Conservation (phyloP, 1,140 invertebrate species). For the Dufourea novaeangliae region DNA sequence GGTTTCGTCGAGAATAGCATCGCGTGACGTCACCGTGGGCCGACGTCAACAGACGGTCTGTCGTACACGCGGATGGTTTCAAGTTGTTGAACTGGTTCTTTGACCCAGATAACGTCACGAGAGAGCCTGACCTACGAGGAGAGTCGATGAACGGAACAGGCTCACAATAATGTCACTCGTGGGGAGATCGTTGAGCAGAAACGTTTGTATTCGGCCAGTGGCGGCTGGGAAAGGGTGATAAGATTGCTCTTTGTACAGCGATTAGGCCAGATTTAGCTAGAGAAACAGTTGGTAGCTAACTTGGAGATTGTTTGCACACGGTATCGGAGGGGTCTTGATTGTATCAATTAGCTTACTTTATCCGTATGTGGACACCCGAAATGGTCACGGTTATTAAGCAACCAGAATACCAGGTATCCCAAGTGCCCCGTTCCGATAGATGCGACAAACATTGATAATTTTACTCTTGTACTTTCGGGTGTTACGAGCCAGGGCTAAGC, state of each 20-base stretch:
- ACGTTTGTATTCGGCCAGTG: neutral
- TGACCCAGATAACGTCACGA: conserved; percentile 73
- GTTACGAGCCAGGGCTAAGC: too few species aligned
- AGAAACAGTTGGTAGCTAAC: neutral
- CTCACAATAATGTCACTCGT: conserved; percentile 17
- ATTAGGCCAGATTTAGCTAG: neutral
- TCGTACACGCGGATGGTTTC: conserved; percentile 72
- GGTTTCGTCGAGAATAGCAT: conserved; percentile 71
- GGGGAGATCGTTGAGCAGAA: neutral
- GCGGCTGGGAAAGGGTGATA: neutral
- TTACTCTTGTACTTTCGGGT: too few species aligned
- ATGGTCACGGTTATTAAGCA: too few species aligned
- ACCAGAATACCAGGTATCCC: too few species aligned
- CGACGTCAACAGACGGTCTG: conserved; percentile 70
- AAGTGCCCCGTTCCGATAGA: too few species aligned
- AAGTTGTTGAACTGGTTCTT: conserved; percentile 74
- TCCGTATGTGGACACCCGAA: too few species aligned
- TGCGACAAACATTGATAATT: too few species aligned
- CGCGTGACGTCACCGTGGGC: conserved; percentile 71
- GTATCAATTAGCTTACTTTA: too few species aligned
- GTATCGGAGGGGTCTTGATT: too few species aligned
- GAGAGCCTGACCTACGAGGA: conserved; percentile 51
- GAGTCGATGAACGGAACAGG: conserved; percentile 3
- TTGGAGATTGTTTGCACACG: too few species aligned
- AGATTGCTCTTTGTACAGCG: neutral